phyloP scores from a whole-genome alignment of 2,888 invertebrate species.

The Cheilosia grossa region DNA sequence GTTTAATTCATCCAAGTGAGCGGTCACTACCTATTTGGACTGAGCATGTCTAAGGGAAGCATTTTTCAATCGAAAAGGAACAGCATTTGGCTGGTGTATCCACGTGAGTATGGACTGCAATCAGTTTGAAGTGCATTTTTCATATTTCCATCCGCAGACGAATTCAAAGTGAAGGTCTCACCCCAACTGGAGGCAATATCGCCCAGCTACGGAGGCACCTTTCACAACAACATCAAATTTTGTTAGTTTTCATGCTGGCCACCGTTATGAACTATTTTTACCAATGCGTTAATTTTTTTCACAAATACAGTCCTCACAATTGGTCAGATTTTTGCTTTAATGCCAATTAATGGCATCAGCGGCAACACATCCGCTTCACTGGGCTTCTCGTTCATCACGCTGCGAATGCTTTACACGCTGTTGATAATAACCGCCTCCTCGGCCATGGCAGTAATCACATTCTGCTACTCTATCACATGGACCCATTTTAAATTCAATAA shows the following conservation, averaged over 20 bases:
- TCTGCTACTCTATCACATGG: slow-evolving; percentile 50
- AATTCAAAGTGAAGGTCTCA: slow-evolving; percentile 63
- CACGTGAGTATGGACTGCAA: slow-evolving; percentile 38
- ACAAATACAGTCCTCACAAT: slow-evolving; percentile 80
- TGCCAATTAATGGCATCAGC: slow-evolving; percentile 83
- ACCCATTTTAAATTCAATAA: slow-evolving; percentile 62
- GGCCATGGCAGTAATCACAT: slow-evolving; percentile 48
- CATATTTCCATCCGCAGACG: slow-evolving; percentile 30
- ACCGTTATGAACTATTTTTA: not conserved
- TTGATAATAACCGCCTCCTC: slow-evolving; percentile 51
- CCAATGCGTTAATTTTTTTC: not conserved
- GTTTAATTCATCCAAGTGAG: slow-evolving; percentile 5
- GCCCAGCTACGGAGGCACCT: slow-evolving; percentile 56
- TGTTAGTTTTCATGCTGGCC: slow-evolving; percentile 44
- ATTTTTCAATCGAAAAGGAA: slow-evolving; percentile 44
- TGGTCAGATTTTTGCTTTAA: slow-evolving; percentile 83
- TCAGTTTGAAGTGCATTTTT: not conserved
- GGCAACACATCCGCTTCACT: slow-evolving; percentile 80
- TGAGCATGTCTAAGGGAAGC: slow-evolving; percentile 28
- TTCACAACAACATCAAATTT: slow-evolving; percentile 62
- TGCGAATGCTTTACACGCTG: slow-evolving; percentile 52
- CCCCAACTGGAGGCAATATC: slow-evolving; percentile 47
- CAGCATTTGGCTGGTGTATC: slow-evolving; percentile 56
- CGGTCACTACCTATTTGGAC: not conserved
- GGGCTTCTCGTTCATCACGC: slow-evolving; percentile 54